Percentiles rank a stretch among this genome's conserved stretches.
These are phyloP conservation scores for Dendrocopos noguchii DNA, from an alignment of 2,113 vertebrate species.

Conservation along the genomic window DNA sequence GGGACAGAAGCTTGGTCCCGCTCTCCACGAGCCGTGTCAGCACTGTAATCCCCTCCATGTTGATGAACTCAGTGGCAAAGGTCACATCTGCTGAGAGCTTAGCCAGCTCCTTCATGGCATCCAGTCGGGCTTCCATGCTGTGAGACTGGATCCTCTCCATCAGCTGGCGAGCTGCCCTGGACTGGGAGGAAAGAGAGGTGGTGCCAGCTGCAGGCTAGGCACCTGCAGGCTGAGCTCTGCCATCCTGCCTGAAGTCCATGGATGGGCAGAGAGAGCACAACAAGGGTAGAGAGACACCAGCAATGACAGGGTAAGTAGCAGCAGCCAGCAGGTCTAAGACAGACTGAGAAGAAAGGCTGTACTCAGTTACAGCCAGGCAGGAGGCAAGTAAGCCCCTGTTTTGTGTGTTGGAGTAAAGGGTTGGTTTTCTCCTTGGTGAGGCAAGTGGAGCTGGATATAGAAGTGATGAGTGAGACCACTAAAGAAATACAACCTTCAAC, in stretches of 20 bases:
- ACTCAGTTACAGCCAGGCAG: background rate
- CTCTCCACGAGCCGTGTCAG: slow-evolving; percentile 94
- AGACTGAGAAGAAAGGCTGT: background rate
- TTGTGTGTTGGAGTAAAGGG: background rate
- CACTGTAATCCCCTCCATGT: slow-evolving; percentile 95
- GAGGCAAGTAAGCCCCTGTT: background rate
- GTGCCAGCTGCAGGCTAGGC: background rate
- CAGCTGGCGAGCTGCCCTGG: slow-evolving; percentile 94
- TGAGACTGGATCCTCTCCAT: slow-evolving; percentile 94
- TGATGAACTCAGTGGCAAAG: slow-evolving; percentile 97
- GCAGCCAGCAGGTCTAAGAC: background rate
- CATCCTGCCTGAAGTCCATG: background rate
- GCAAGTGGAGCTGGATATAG: background rate
- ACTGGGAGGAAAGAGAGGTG: slow-evolving; percentile 73
- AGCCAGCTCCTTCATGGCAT: slow-evolving; percentile 96
- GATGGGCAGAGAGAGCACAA: background rate
- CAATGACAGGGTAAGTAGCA: background rate
- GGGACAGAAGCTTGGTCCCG: slow-evolving; percentile 89
- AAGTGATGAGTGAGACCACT: background rate
- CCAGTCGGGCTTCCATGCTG: slow-evolving; percentile 91
- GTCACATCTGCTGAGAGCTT: slow-evolving; percentile 95
- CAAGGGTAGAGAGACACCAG: background rate
- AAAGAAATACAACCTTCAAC: background rate
- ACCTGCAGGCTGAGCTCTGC: background rate
- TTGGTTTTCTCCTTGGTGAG: background rate